Evolutionary conservation across 2,113 vertebrate species (phyloP).

Genomic region (Xenopus borealis): DNA sequence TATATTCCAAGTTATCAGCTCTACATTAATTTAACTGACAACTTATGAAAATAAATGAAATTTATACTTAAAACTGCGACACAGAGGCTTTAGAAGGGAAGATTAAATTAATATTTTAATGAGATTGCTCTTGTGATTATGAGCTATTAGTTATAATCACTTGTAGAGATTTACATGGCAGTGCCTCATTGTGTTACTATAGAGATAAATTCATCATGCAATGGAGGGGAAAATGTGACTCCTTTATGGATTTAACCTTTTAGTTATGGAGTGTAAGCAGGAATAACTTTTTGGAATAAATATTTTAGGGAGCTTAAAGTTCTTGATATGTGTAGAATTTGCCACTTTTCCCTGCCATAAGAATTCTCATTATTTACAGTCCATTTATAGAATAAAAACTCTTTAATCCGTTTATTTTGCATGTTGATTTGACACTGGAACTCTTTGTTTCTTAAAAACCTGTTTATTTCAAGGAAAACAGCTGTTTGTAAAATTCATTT

Average conservation of each 20-base stretch:
- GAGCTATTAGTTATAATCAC: constrained; percentile 29
- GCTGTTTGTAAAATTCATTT: too few species aligned
- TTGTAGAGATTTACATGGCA: constrained; percentile 26
- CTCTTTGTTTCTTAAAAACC: neutral
- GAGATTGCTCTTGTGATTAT: constrained; percentile 35
- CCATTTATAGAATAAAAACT: too few species aligned
- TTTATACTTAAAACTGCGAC: constrained; percentile 16
- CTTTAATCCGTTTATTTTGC: too few species aligned
- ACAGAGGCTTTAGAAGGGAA: constrained; percentile 17
- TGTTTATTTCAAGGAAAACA: neutral
- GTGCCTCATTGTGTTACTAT: constrained; percentile 31
- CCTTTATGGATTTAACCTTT: constrained; percentile 26
- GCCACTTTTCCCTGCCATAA: too few species aligned
- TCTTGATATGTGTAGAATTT: neutral
- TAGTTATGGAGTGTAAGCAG: neutral
- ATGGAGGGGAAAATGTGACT: constrained; percentile 7
- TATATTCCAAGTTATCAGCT: neutral
- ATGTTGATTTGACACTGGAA: too few species aligned
- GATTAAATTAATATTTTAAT: constrained; percentile 31
- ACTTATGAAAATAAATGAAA: constrained; percentile 21
- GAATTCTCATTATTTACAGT: too few species aligned
- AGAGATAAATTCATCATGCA: constrained; percentile 21
- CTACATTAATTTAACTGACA: constrained; percentile 1
- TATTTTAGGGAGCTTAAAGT: neutral
- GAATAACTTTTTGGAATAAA: neutral